phyloP scores from a whole-genome alignment of 1,140 invertebrate genomes.

The Cardiocondyla obscurior region DNA sequence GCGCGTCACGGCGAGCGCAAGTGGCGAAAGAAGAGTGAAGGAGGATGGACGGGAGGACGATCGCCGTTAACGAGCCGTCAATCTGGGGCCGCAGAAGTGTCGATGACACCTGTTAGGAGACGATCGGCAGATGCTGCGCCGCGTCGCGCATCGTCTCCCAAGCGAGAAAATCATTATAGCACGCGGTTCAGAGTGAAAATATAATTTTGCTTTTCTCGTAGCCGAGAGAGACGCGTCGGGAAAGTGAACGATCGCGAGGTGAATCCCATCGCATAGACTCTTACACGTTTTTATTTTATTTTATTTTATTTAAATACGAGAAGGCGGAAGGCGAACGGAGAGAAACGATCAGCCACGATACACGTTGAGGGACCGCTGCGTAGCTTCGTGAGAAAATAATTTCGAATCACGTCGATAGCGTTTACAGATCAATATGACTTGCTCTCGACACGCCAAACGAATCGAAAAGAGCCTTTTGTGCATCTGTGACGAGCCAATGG shows the following conservation, averaged over 20 bases:
- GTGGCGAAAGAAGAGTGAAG: conserved; percentile 45
- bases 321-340: background rate
- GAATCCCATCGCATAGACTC: background rate
- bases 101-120: conserved; percentile 47
- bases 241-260: background rate
- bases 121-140: conserved; percentile 41
- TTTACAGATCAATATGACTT: conserved; percentile 16
- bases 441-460: conserved; percentile 28
- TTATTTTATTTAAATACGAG: no score
- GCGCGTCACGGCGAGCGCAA: background rate
- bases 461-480: conserved; percentile 39
- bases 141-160: conserved; percentile 17
- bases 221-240: background rate
- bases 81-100: conserved; percentile 47
- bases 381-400: background rate
- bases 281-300: background rate
- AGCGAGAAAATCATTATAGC: conserved; percentile 37
- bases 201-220: background rate
- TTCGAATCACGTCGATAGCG: background rate
- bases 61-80: conserved; percentile 60
- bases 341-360: background rate
- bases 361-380: background rate
- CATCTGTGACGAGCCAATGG: conserved; percentile 28
- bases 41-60: conserved; percentile 17
- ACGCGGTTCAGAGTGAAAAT: conserved; percentile 29